Evolutionary conservation across 2,113 vertebrate species (phyloP), one percentile per base, ranked within the genome.

Genomic region (Eurypyga helias): DNA sequence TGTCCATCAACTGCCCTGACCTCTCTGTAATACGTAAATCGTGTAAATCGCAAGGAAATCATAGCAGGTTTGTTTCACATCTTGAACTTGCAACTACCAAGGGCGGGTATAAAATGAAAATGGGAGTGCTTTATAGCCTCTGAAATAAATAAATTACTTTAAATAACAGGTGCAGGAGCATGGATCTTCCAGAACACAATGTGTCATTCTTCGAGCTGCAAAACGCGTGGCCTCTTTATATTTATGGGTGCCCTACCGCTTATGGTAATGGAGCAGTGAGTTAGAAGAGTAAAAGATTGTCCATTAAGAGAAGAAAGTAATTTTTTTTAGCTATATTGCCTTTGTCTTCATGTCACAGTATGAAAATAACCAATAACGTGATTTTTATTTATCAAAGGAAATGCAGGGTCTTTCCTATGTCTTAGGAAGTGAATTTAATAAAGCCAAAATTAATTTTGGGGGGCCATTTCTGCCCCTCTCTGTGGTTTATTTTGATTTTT

Each of bases 111-210:
- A 83, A 93, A 96, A 94, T 73, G 61, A 55, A 90, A 58, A 57
- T 55, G 33, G 24, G 28, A 83, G 25, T 93, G 66, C 78, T 94
- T 89, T 82, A 57, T 48, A 89, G 65, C 51, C 64, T 94, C 34
- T 83, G 83, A 97, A 94, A 95, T 87, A 88, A 97, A 96, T 62
- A 76, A 94, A 95, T 90, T 81, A 85, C 71, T 95, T 69, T 49
- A 91, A 97, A 92, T 95, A 88, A 95, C 64, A 91, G 60, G 58
- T 73, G 36, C 12, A 72, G 64, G 26, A 83, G 69, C 54, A 66
- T 66, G 26, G 7, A 57, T 93, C 78, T 89, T 97, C 51, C 94
- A 58, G 85, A 90, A 93, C 7, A 4, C 38, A 28, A 13, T 33
- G 52, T 38, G 66, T 85, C 67, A 60, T 67, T 92, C 41, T 83